Conservation (phyloP, 2,113 vertebrate genomes). For the Petromus typicus region DNA sequence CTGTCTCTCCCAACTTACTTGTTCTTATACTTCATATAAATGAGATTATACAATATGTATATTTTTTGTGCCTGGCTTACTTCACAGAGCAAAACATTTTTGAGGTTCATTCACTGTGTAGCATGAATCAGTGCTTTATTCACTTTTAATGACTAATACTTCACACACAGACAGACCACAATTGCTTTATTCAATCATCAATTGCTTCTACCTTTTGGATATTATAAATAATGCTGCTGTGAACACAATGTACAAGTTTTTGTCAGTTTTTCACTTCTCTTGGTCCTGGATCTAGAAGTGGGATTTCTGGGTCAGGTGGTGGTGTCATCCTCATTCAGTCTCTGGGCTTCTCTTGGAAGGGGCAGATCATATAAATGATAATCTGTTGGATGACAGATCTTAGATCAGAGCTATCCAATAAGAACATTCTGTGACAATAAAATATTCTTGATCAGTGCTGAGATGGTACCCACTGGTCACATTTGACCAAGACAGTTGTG, state of each 20-base stretch:
- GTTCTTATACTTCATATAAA: neutral
- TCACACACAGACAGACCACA: neutral
- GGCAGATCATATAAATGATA: neutral
- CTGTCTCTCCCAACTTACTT: neutral
- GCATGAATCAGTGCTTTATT: neutral
- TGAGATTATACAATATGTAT: neutral
- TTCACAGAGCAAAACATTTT: neutral
- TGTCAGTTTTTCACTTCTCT: neutral
- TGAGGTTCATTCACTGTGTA: neutral
- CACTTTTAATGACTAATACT: neutral
- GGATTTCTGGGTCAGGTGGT: no score
- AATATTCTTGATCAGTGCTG: neutral
- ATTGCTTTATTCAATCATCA: accelerated
- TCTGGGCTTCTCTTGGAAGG: neutral
- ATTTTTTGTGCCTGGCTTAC: neutral
- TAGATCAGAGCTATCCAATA: neutral
- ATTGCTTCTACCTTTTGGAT: neutral
- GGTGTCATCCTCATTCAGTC: neutral
- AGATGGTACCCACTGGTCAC: neutral
- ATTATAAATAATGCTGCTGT: neutral
- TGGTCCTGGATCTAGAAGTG: neutral
- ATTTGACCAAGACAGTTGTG: no score
- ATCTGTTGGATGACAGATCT: neutral
- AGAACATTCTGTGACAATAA: neutral
- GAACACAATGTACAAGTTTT: neutral